Evolutionary conservation across 2,797 vertebrate genomes (phyloP).

Genomic region (Petrocephalus sullivani): DNA sequence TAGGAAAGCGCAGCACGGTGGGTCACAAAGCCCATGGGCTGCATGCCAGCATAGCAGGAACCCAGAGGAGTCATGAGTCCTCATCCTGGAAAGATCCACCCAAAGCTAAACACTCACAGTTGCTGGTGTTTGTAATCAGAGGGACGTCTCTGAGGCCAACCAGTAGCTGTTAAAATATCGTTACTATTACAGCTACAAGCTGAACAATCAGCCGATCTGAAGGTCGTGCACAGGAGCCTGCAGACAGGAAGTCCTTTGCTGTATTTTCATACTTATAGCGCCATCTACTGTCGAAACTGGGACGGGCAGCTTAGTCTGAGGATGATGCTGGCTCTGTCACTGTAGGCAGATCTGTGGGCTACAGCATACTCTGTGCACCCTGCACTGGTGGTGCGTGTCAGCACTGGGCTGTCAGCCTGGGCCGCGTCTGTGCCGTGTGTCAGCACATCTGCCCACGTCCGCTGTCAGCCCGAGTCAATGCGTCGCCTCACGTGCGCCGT

Average conservation of each 20-base stretch:
- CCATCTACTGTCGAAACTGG: constrained; percentile 22
- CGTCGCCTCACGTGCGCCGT: neutral
- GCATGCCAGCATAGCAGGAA: neutral
- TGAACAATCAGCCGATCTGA: neutral
- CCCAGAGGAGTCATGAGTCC: neutral
- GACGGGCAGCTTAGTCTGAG: neutral
- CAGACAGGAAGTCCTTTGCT: neutral
- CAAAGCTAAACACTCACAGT: neutral
- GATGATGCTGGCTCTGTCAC: neutral
- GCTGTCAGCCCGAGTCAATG: neutral
- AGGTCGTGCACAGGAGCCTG: neutral
- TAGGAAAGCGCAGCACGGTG: too few relatives aligned
- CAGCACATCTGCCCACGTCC: neutral
- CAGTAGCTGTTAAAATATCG: neutral
- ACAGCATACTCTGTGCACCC: neutral
- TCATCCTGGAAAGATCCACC: neutral
- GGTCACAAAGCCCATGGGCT: neutral
- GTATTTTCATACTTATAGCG: neutral
- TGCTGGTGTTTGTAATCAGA: neutral
- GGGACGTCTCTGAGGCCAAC: neutral
- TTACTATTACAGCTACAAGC: neutral
- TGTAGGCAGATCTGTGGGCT: neutral
- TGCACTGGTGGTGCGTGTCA: neutral
- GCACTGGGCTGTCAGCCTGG: neutral
- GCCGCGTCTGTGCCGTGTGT: too few relatives aligned